These are phyloP conservation scores for Carettochelys insculpta DNA, from an alignment of 2,113 vertebrate genomes.

Conservation along the genomic window DNA sequence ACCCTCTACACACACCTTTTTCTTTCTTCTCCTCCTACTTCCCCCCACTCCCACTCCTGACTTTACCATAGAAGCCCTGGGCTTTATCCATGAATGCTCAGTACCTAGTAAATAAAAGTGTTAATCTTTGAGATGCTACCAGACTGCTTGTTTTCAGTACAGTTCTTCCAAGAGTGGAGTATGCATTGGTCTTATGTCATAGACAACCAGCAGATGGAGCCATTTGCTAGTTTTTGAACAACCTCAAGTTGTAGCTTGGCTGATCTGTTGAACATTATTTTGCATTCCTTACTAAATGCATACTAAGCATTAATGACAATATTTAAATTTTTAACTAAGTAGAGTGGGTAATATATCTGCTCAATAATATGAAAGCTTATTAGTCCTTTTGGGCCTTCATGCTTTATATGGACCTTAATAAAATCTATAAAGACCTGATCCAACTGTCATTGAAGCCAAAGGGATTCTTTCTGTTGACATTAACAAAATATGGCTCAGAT, in stretches of 20 bases:
- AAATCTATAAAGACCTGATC: not conserved
- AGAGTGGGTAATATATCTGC: not conserved
- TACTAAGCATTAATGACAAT: rapidly evolving
- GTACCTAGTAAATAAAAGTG: too few species aligned
- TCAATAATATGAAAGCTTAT: rapidly evolving
- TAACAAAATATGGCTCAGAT: not conserved
- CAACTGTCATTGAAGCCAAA: not conserved
- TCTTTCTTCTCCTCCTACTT: too few species aligned
- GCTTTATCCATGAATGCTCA: too few species aligned
- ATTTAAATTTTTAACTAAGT: not conserved
- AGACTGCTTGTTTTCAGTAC: too few species aligned
- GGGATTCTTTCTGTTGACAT: rapidly evolving
- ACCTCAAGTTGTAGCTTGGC: rapidly evolving
- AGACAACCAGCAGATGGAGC: slow-evolving; percentile 69
- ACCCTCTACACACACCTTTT: too few species aligned
- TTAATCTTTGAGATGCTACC: too few species aligned
- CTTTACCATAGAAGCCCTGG: too few species aligned
- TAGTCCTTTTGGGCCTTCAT: not conserved
- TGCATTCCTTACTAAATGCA: not conserved
- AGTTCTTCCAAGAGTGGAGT: too few species aligned
- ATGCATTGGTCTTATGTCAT: too few species aligned
- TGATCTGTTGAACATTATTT: rapidly evolving
- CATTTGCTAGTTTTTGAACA: slow-evolving; percentile 32
- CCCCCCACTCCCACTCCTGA: too few species aligned
- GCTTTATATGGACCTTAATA: rapidly evolving